phyloP scores from a whole-genome alignment of 2,797 vertebrate genomes.

The Cynodonichthys magdalenae region DNA sequence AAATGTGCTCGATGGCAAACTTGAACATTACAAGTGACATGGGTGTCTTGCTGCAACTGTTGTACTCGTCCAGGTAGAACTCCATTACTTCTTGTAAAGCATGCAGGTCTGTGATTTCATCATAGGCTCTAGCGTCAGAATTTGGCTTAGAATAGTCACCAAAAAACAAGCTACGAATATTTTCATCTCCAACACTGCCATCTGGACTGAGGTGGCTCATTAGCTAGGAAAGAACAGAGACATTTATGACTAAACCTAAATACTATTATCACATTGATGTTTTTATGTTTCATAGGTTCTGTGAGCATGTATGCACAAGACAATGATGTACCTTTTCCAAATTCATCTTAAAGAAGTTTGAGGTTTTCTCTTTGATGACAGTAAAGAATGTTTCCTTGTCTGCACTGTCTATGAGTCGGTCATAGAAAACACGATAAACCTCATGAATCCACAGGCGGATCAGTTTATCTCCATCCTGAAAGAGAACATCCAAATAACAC shows the following conservation, averaged over 20 bases:
- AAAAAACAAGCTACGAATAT: slow-evolving; percentile 90
- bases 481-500: slow-evolving; percentile 14
- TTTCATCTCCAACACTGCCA: slow-evolving; percentile 84
- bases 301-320: not conserved
- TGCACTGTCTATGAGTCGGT: slow-evolving; percentile 86
- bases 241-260: slow-evolving; percentile 35
- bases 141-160: slow-evolving; percentile 87
- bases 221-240: slow-evolving; percentile 74
- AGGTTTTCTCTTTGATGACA: slow-evolving; percentile 87
- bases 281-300: not conserved
- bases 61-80: slow-evolving; percentile 90
- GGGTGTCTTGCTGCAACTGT: slow-evolving; percentile 89
- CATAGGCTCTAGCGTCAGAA: slow-evolving; percentile 81
- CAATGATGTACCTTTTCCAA: slow-evolving; percentile 84
- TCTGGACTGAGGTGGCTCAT: slow-evolving; percentile 84
- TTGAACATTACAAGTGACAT: slow-evolving; percentile 95
- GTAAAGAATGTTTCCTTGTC: slow-evolving; percentile 89
- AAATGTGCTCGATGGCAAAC: slow-evolving; percentile 94
- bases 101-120: slow-evolving; percentile 88
- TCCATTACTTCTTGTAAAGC: slow-evolving; percentile 87
- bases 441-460: slow-evolving; percentile 96
- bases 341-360: slow-evolving; percentile 85
- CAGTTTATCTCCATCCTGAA: slow-evolving; percentile 89
- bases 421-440: slow-evolving; percentile 93
- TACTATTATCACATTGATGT: not conserved